Evolutionary conservation across 1,140 invertebrate species (phyloP).

Genomic region (Caerostris extrusa): DNA sequence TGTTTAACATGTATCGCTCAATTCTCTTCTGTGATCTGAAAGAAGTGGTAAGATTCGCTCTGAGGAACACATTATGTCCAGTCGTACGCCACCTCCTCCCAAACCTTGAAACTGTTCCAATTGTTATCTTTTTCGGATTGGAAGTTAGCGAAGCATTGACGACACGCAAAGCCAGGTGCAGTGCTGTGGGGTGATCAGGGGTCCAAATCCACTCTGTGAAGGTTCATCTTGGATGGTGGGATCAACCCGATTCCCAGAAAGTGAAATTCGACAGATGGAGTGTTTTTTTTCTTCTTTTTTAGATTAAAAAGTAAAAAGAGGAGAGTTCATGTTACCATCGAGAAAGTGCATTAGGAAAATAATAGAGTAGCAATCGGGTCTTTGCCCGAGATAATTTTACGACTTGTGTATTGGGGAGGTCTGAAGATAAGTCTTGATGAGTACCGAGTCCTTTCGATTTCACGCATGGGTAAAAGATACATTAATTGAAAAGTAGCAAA

Average conservation of each 20-base stretch:
- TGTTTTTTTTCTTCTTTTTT: constrained; percentile 23
- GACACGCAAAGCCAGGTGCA: constrained; percentile 55
- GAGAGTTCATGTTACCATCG: constrained; percentile 45
- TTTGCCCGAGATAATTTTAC: too few species aligned
- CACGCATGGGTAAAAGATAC: too few species aligned
- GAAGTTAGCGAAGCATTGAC: constrained; percentile 71
- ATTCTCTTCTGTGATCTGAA: not conserved
- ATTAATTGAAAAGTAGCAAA: too few species aligned
- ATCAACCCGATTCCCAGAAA: constrained; percentile 76
- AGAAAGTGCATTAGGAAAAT: constrained; percentile 15
- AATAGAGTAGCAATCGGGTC: constrained; percentile 13
- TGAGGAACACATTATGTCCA: constrained; percentile 68
- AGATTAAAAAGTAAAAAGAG: constrained; percentile 26
- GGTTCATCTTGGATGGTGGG: constrained; percentile 40
- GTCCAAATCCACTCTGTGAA: constrained; percentile 60
- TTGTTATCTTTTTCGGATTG: constrained; percentile 68
- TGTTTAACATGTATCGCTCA: constrained; percentile 49
- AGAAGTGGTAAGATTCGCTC: constrained; percentile 58
- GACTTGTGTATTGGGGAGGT: too few species aligned
- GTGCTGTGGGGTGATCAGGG: not conserved
- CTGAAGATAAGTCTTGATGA: too few species aligned
- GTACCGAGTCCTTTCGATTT: too few species aligned
- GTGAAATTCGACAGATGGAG: constrained; percentile 76
- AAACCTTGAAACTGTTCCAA: constrained; percentile 75
- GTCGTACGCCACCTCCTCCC: constrained; percentile 70